Conservation (phyloP, 2,797 vertebrate species). For the Margarornis squamiger region DNA sequence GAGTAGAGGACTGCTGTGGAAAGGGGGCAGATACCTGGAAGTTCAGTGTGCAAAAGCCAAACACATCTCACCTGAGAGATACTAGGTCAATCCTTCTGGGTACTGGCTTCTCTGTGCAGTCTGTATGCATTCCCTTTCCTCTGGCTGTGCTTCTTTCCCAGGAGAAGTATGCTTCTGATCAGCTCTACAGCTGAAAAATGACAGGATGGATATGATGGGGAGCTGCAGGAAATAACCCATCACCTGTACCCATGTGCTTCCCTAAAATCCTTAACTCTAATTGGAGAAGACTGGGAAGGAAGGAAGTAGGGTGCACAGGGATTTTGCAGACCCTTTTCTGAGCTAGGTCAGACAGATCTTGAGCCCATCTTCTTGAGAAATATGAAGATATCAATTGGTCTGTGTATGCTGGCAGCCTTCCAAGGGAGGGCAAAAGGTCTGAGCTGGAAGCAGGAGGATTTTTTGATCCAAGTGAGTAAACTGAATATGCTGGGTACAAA, state of each 20-base stretch:
- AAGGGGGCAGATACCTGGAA: not conserved
- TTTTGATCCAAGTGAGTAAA: not conserved
- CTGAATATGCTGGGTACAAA: not conserved
- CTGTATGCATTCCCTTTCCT: not conserved
- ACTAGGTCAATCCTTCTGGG: not conserved
- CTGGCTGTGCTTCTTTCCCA: not conserved
- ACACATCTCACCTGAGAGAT: not conserved
- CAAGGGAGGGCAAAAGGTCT: not conserved
- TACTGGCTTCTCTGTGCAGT: not conserved
- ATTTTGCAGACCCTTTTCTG: too few species aligned
- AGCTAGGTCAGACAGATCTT: not conserved
- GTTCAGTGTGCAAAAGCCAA: not conserved
- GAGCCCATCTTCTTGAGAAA: not conserved
- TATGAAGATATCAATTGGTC: not conserved
- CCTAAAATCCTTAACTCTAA: not conserved
- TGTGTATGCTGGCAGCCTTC: not conserved
- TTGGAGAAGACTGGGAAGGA: not conserved
- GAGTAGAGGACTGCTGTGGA: not conserved
- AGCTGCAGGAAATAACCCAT: not conserved
- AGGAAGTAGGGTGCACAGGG: not conserved
- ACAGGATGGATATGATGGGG: not conserved
- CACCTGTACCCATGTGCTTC: fast-evolving
- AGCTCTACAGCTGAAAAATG: not conserved
- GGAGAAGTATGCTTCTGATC: not conserved
- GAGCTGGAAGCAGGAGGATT: not conserved